Base-by-base conservation (phyloP, 2,797 vertebrate genomes). In the Poecilia picta region DNA sequence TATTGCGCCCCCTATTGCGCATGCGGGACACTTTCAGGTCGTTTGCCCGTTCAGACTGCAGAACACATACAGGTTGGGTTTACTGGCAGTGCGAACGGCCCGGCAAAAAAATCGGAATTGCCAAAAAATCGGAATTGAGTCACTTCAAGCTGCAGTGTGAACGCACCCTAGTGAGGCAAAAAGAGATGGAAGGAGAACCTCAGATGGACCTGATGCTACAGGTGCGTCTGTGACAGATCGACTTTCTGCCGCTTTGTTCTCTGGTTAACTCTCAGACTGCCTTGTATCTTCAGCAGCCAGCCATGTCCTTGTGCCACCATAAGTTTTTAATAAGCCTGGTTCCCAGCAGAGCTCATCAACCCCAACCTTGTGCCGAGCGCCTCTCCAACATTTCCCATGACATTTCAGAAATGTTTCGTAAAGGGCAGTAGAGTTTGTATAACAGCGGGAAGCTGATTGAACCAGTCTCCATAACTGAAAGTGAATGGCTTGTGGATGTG, bases 291-390 rank as follows among this genome's bases (percentile, higher is more conserved):
- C 80, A 89, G 86, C 84, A 88, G 83, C 87, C 80, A 86, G 74
- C 79, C 8, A 23, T 53, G 80, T 87, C 87, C 87, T 89, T 84
- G 84, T 87, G 73, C 28, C 72, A 46, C 77, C 45, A 82, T 86
- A 74, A 89, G 70, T 85, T 92, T 93, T 92, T 94, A 91, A 94
- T 93, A 87, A 91, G 85, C 59, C 51, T 8, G 20, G 80, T 89
- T 93, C 87, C 90, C 87, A 82, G 57, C 90, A 86, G 89, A 91
- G 90, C 86, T 77, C 81, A 55, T 79, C 36, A 25, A 80, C 76
- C 20, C 81, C 85, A 84, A 87, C 86, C 84, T 89, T 82, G 74
- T 72, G 53, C 75, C 46, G 12, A 83, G 59, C 43, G 49, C 84
- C 84, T 87, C 75, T 2, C 80, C 80, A 89, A 89, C 83, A 85